These are phyloP conservation scores for Mohoua ochrocephala DNA, from an alignment of 2,113 vertebrate species.

Conservation along the genomic window DNA sequence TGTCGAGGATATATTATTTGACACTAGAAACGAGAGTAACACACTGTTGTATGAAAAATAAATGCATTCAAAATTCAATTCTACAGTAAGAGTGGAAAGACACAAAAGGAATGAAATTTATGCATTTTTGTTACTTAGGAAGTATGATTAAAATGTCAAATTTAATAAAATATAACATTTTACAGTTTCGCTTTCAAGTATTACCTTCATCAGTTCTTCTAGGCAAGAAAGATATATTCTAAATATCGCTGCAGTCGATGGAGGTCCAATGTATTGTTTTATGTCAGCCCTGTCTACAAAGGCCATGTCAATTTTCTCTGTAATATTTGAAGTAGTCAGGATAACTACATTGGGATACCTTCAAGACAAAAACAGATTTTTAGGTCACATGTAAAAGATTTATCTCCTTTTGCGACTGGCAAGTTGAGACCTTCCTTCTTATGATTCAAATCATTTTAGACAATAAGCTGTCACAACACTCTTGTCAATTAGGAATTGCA, in stretches of 20 bases:
- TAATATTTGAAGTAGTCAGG: slow-evolving; percentile 95
- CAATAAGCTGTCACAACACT: neutral
- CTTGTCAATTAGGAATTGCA: neutral
- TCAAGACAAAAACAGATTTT: slow-evolving; percentile 18
- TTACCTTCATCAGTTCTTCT: slow-evolving; percentile 97
- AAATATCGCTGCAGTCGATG: slow-evolving; percentile 88
- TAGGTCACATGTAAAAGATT: neutral
- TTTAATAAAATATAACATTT: neutral
- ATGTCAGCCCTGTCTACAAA: slow-evolving; percentile 98
- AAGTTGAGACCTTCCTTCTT: neutral
- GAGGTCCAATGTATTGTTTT: slow-evolving; percentile 93
- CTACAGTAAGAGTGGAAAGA: neutral
- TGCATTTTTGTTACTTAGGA: neutral
- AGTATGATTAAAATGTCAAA: neutral
- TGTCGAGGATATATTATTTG: slow-evolving; percentile 93
- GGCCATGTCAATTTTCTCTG: slow-evolving; percentile 93
- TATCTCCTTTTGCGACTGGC: neutral
- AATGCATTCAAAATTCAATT: neutral
- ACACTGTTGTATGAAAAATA: neutral
- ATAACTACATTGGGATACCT: slow-evolving; percentile 97
- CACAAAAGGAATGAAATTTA: neutral
- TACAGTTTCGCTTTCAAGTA: neutral
- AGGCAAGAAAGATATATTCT: slow-evolving; percentile 93
- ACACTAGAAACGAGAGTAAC: slow-evolving; percentile 72
- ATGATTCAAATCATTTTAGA: neutral